Conservation (phyloP, 2,113 vertebrate genomes). For the Austrofundulus limnaeus region DNA sequence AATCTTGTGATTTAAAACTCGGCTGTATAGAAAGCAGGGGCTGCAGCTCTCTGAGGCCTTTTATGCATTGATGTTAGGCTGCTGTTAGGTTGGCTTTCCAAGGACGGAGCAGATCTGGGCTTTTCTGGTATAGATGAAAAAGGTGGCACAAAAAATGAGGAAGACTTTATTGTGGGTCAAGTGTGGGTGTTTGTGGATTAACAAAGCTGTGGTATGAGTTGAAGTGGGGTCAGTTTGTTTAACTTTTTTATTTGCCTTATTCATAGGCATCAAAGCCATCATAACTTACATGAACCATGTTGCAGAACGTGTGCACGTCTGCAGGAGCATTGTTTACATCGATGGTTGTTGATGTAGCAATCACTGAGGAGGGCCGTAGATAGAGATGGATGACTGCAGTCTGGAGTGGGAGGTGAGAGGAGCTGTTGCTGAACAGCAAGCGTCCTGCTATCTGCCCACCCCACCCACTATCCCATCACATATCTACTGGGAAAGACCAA, state of each 20-base stretch:
- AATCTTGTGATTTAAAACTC: constrained; percentile 81
- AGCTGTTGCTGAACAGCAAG: constrained; percentile 69
- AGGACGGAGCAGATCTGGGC: constrained; percentile 66
- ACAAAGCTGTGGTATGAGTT: constrained; percentile 6
- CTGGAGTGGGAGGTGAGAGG: constrained; percentile 66
- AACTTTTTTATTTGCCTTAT: too few species aligned
- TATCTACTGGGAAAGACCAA: constrained; percentile 60
- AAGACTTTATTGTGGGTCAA: constrained; percentile 26
- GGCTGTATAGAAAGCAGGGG: constrained; percentile 34
- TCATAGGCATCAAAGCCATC: not conserved
- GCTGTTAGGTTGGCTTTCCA: constrained; percentile 64
- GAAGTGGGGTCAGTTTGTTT: not conserved
- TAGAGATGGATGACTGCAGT: constrained; percentile 66
- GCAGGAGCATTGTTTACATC: constrained; percentile 8
- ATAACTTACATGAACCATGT: not conserved
- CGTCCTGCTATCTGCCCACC: constrained; percentile 70
- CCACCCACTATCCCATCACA: constrained; percentile 86
- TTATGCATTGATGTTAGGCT: constrained; percentile 58
- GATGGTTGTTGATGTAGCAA: too few species aligned
- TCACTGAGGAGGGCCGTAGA: too few species aligned
- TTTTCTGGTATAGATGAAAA: constrained; percentile 47
- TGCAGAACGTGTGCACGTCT: constrained; percentile 3
- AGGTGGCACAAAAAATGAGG: constrained; percentile 21
- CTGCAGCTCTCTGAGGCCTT: constrained; percentile 43
- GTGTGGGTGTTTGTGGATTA: constrained; percentile 26